These are phyloP conservation scores for Neelides folsomi DNA, from an alignment of 2,888 invertebrate genomes.

Conservation along the genomic window DNA sequence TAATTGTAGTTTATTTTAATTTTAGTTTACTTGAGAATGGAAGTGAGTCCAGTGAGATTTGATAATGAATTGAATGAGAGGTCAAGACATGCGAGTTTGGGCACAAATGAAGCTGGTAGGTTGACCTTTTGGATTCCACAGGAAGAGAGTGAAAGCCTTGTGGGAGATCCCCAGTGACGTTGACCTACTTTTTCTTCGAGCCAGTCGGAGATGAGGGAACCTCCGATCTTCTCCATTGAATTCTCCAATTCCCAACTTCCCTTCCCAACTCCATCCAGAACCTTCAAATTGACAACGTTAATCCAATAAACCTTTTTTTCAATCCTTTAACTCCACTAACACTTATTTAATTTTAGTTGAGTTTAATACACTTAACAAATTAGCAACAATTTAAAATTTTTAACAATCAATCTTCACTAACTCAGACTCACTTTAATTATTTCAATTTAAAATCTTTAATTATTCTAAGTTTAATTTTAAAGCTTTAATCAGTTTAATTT, in stretches of 20 bases:
- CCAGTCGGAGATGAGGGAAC: slow-evolving; percentile 20
- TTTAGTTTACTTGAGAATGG: slow-evolving; percentile 16
- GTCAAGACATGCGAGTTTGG: slow-evolving; percentile 24
- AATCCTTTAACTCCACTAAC: too few species aligned
- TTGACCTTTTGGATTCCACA: slow-evolving; percentile 23
- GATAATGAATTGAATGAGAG: slow-evolving; percentile 23
- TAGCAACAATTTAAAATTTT: too few species aligned
- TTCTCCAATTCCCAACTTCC: slow-evolving; percentile 20
- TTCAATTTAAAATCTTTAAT: too few species aligned
- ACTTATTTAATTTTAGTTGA: too few species aligned
- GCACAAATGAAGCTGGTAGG: slow-evolving; percentile 17
- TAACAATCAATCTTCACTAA: too few species aligned
- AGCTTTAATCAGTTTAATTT: too few species aligned
- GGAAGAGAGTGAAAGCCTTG: slow-evolving; percentile 22
- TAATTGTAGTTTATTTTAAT: neutral
- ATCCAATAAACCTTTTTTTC: too few species aligned
- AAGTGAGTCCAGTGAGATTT: slow-evolving; percentile 20
- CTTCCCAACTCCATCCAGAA: slow-evolving; percentile 18
- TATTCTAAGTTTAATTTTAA: too few species aligned
- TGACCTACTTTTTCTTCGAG: slow-evolving; percentile 26
- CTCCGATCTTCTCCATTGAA: slow-evolving; percentile 17
- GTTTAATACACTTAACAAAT: too few species aligned
- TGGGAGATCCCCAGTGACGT: slow-evolving; percentile 21
- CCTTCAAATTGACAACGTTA: too few species aligned
- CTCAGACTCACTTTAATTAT: too few species aligned